phyloP scores from a whole-genome alignment of 64 coral and sea anemone species.

The Pachyseris speciosa region DNA sequence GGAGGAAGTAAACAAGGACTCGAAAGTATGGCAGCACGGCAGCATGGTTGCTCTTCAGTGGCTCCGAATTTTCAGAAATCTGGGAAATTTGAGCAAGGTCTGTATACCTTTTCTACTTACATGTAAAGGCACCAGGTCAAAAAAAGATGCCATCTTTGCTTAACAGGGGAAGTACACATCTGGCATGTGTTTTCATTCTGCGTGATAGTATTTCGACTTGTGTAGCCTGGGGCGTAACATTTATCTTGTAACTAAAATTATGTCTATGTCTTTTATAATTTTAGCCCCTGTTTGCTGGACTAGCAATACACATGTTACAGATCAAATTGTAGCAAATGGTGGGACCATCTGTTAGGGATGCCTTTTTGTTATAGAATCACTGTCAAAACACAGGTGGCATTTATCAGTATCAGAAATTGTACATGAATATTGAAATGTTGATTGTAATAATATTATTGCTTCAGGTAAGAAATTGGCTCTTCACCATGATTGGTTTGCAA shows the following conservation, averaged over 20 bases:
- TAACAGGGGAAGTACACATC: not conserved
- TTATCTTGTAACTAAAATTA: not conserved
- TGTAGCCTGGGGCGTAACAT: not conserved
- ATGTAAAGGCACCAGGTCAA: not conserved
- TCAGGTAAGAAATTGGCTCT: not conserved
- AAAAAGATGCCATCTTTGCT: not conserved
- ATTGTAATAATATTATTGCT: not conserved
- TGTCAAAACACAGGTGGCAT: too few species aligned
- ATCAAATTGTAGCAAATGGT: too few species aligned
- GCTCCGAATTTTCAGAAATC: slow-evolving; percentile 54
- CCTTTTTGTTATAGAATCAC: not conserved
- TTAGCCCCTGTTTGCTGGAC: too few species aligned
- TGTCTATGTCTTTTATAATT: not conserved
- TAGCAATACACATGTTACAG: too few species aligned
- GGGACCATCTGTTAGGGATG: not conserved
- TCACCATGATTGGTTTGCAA: too few species aligned
- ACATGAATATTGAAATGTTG: too few species aligned
- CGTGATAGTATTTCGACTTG: not conserved
- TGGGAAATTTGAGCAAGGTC: slow-evolving; percentile 30
- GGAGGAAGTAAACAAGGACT: too few species aligned
- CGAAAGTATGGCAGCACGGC: too few species aligned
- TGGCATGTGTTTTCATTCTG: not conserved
- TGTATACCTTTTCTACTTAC: not conserved
- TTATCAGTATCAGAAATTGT: not conserved
- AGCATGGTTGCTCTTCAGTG: slow-evolving; percentile 23